Base-by-base conservation (phyloP, 2,113 vertebrate species). In the Notothenia coriiceps region DNA sequence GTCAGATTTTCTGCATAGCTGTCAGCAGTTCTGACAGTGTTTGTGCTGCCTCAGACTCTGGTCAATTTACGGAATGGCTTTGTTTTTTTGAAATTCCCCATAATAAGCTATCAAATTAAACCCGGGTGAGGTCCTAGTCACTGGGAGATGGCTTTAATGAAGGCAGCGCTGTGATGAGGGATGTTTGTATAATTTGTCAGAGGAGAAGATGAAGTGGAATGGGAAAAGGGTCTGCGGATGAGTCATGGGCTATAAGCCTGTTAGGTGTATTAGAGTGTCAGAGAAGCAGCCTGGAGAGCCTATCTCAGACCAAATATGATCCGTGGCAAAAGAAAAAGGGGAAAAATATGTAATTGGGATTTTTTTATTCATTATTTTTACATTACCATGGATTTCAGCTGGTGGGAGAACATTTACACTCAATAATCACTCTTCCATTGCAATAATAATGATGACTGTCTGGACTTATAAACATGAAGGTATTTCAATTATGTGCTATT, bases 21-120 rank as follows among this genome's bases (percentile, higher is more conserved):
- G 87, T 90, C 89, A 92, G 90, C 88, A 85, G 74, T 89, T 81
- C 83, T 82, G 75, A 83, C 86, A 57, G 52, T 55, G 84, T 85
- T 88, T 86, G 84, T 86, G 89, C 88, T 80, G 86, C 44, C 77
- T 87, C 86, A 83, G 78, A 84, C 80, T 86, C 68, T 1, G 54
- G 74, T 86, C 84, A 76, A 82, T 89, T 89, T 88, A 77, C 74
- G 67, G 83, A 86, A 88, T 44, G 78, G 82, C 77, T 83, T 84
- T 88, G 77, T 91, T 83, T 91, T 90, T 84, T 85, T 86, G 72
- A 84, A 86, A 92, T 86, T 72, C 61, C 79, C 86, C 70, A 82
- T 86, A 89, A 91, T 89, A 88, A 81, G 76, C 63, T 78, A 91
- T 89, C 66, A 92, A 89, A 89, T 91, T 82, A 88, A 91, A 86